A percentile compares a stretch with the other conserved stretches of the same genome.
These are phyloP conservation scores for Plectropomus leopardus DNA, from an alignment of 2,113 vertebrate species.

Conservation along the genomic window DNA sequence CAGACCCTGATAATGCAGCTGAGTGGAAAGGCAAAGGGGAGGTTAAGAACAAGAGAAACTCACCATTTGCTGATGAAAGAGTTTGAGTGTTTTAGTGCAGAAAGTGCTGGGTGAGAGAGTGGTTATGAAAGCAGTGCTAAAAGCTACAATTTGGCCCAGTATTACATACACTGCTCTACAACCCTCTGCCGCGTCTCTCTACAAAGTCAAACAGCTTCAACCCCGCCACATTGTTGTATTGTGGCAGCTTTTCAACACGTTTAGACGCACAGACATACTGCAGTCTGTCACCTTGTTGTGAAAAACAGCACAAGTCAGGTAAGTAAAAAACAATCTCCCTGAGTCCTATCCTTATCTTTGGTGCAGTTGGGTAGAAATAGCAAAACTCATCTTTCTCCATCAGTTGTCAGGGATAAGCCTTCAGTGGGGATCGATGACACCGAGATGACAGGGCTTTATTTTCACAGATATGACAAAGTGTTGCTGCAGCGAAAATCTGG, in stretches of 20 bases:
- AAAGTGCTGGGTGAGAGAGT: constrained; percentile 37
- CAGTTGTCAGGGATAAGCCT: constrained; percentile 23
- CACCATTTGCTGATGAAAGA: constrained; percentile 51
- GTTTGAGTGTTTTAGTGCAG: constrained; percentile 32
- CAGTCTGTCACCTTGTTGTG: constrained; percentile 7
- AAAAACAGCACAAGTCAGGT: constrained; percentile 16
- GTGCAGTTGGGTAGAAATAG: not conserved
- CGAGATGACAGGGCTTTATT: constrained; percentile 34
- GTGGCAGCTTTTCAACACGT: not conserved
- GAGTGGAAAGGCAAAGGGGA: constrained; percentile 34
- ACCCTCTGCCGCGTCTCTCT: not conserved
- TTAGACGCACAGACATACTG: not conserved
- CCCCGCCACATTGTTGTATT: constrained; percentile 44
- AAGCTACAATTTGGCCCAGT: constrained; percentile 61
- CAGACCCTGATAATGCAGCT: constrained; percentile 45
- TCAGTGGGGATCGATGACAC: constrained; percentile 28
- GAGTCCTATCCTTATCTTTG: not conserved
- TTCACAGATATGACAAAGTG: constrained; percentile 29
- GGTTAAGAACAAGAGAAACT: constrained; percentile 55
- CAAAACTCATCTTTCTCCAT: constrained; percentile 14
- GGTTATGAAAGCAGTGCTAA: constrained; percentile 58
- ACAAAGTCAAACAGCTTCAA: constrained; percentile 48
- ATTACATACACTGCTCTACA: constrained; percentile 38
- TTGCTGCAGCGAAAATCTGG: constrained; percentile 18
- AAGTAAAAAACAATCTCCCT: not conserved